Percentiles rank a stretch among this genome's conserved stretches.
Conservation (phyloP, 2,797 vertebrate species). For the Novumbra hubbsi region DNA sequence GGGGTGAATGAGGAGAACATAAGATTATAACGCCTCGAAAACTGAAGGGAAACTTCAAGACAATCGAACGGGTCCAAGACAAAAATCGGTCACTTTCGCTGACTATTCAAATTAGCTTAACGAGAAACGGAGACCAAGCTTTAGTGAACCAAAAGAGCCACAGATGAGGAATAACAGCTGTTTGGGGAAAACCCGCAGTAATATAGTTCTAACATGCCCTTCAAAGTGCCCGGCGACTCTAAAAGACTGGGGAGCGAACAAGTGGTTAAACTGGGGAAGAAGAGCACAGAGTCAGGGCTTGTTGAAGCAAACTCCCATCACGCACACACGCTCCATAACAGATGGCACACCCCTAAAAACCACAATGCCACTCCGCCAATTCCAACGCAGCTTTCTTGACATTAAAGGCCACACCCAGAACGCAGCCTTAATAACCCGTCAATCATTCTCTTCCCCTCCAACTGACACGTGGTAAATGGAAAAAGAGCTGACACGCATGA, state of each 20-base stretch:
- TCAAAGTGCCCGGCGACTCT: background rate
- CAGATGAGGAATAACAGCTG: background rate
- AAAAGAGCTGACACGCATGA: background rate
- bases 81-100: background rate
- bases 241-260: background rate
- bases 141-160: background rate
- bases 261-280: background rate
- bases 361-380: constrained; percentile 16
- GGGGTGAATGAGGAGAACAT: background rate
- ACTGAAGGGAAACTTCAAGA: background rate
- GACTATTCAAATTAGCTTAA: background rate
- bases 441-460: background rate
- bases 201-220: background rate
- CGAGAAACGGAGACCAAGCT: background rate
- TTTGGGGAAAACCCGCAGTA: background rate
- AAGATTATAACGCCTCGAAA: background rate
- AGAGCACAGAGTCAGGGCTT: background rate
- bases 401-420: constrained; percentile 14
- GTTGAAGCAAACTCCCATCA: background rate
- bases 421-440: background rate
- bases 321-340: constrained; percentile 15
- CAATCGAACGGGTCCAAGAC: background rate
- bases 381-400: constrained; percentile 1
- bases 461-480: background rate
- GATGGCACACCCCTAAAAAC: constrained; percentile 26